These are phyloP conservation scores for Sparus aurata DNA, from an alignment of 2,797 vertebrate genomes.

Conservation along the genomic window DNA sequence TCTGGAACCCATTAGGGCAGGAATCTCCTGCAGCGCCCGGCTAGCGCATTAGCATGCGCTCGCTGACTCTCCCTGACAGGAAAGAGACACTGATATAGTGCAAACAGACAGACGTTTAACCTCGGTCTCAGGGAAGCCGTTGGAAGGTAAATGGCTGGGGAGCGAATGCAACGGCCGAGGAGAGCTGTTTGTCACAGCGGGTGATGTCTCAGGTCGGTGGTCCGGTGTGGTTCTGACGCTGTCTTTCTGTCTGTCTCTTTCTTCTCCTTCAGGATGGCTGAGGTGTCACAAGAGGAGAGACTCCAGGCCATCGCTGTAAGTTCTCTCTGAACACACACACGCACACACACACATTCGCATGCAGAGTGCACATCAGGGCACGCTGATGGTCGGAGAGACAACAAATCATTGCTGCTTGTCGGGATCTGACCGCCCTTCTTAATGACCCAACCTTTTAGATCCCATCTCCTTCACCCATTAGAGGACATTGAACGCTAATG, in stretches of 20 bases:
- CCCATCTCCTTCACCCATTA: slow-evolving; percentile 72
- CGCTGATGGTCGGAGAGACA: slow-evolving; percentile 39
- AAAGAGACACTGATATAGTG: slow-evolving; percentile 61
- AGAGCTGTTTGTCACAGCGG: slow-evolving; percentile 37
- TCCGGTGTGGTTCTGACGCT: slow-evolving; percentile 27
- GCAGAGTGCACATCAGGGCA: slow-evolving; percentile 47
- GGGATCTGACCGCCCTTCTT: slow-evolving; percentile 54
- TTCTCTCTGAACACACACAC: slow-evolving; percentile 47
- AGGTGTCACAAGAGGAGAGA: slow-evolving; percentile 93
- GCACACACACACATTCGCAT: slow-evolving; percentile 27
- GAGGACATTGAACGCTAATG: slow-evolving; percentile 59
- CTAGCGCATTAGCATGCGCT: slow-evolving; percentile 73
- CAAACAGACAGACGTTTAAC: slow-evolving; percentile 64
- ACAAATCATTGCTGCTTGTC: slow-evolving; percentile 63
- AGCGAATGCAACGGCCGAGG: neutral
- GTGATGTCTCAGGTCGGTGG: slow-evolving; percentile 15
- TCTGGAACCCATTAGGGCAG: slow-evolving; percentile 83
- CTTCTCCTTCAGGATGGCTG: slow-evolving; percentile 86
- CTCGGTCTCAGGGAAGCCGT: slow-evolving; percentile 52
- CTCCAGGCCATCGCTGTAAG: slow-evolving; percentile 96
- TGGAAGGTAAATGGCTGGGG: slow-evolving; percentile 43
- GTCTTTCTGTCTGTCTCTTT: slow-evolving; percentile 18
- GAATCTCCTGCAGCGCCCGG: slow-evolving; percentile 78
- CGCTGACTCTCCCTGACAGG: slow-evolving; percentile 55
- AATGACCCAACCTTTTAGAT: slow-evolving; percentile 78